Conservation (phyloP, 2,113 vertebrate species). For the Irena cyanogastra region DNA sequence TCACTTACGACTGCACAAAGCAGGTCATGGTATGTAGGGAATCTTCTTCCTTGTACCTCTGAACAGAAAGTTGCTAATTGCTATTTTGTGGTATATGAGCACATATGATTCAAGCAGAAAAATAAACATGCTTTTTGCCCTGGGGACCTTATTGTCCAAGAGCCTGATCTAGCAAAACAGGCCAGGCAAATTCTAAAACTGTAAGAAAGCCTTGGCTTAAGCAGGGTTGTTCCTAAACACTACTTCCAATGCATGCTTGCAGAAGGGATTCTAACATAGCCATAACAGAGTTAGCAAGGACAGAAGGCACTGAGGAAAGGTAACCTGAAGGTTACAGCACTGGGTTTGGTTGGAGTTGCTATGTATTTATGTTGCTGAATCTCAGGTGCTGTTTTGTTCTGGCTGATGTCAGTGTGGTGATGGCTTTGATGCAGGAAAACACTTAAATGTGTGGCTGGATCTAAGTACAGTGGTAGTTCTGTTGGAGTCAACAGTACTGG, state of each 20-base stretch:
- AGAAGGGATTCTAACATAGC: background rate
- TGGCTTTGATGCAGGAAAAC: constrained; percentile 34
- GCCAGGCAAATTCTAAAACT: background rate
- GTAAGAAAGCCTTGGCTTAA: background rate
- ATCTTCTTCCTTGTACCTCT: background rate
- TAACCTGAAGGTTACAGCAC: constrained; percentile 38
- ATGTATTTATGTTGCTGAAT: background rate
- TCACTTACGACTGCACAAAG: background rate
- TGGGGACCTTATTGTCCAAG: background rate
- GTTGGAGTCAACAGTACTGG: background rate
- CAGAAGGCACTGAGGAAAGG: background rate
- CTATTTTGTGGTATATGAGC: background rate
- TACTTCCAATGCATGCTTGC: background rate
- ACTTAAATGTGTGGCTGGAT: background rate
- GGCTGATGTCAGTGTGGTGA: background rate
- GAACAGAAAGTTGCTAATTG: background rate
- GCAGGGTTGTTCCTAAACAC: background rate
- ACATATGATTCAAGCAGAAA: constrained; percentile 10
- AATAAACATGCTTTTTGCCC: background rate
- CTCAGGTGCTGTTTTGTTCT: constrained; percentile 31
- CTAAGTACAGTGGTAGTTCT: background rate
- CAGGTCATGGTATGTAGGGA: background rate
- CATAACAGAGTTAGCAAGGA: background rate
- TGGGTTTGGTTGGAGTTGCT: background rate
- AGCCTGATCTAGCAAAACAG: constrained; percentile 7